Conservation (phyloP, 2,888 invertebrate genomes). For the Drosophila tripunctata region DNA sequence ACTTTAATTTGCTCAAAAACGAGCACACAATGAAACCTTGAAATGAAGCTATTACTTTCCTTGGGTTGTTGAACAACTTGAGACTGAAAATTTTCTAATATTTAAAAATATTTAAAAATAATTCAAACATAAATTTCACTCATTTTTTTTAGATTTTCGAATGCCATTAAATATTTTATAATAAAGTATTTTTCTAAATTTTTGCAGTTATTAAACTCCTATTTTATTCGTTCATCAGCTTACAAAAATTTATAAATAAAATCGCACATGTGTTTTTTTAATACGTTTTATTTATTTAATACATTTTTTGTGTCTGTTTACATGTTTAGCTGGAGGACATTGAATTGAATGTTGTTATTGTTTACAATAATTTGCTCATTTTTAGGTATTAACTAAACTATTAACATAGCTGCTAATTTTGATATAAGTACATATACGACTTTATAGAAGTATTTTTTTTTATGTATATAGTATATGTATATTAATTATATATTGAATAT, state of each 20-base stretch:
- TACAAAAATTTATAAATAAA: neutral
- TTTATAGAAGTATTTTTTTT: slow-evolving; percentile 9
- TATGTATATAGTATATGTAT: slow-evolving; percentile 23
- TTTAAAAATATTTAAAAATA: too few relatives aligned
- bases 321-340: slow-evolving; percentile 75
- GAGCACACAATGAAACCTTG: neutral
- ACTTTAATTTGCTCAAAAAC: slow-evolving; percentile 18
- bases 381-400: slow-evolving; percentile 52
- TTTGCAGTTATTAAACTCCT: too few relatives aligned
- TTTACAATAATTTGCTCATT: slow-evolving; percentile 50
- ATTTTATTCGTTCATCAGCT: neutral
- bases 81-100: too few relatives aligned
- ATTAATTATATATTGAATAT: slow-evolving; percentile 28
- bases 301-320: slow-evolving; percentile 66
- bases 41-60: slow-evolving; percentile 11
- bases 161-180: too few relatives aligned
- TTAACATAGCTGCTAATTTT: slow-evolving; percentile 67
- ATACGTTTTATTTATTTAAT: slow-evolving; percentile 63
- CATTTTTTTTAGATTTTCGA: too few relatives aligned
- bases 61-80: too few relatives aligned
- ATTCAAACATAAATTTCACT: too few relatives aligned
- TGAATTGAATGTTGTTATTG: slow-evolving; percentile 71
- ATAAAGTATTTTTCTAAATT: too few relatives aligned
- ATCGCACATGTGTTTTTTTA: slow-evolving; percentile 22
- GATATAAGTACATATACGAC: slow-evolving; percentile 27